phyloP scores from a whole-genome alignment of 1,140 invertebrate species.

The Sitodiplosis mosellana region DNA sequence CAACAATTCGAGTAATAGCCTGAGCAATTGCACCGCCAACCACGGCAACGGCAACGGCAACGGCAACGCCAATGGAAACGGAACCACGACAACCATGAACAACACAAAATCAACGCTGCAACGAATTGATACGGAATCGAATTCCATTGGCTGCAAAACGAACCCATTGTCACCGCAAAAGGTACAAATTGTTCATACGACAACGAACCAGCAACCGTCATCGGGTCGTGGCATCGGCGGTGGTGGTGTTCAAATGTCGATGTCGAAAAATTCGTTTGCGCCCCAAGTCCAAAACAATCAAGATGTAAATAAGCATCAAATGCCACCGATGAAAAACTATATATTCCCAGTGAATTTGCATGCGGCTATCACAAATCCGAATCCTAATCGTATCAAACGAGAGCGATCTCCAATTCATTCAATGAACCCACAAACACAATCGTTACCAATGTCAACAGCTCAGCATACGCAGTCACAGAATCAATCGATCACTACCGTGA shows the following conservation, averaged over 20 bases:
- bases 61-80: constrained; percentile 12
- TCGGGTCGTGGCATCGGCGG: too few relatives aligned
- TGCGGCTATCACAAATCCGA: neutral
- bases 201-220: neutral
- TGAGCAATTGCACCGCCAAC: constrained; percentile 8
- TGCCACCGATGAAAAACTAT: too few relatives aligned
- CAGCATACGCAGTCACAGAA: neutral
- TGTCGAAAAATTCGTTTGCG: neutral
- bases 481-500: constrained; percentile 1
- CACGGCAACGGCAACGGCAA: constrained; percentile 10
- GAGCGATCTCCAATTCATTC: constrained; percentile 3
- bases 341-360: too few relatives aligned
- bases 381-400: constrained; percentile 1
- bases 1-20: too few relatives aligned
- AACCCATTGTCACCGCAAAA: neutral
- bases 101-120: constrained; percentile 9
- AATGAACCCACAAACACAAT: neutral
- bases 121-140: constrained; percentile 9
- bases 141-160: neutral
- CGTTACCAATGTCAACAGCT: neutral
- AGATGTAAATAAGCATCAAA: neutral
- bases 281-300: neutral
- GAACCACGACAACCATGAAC: constrained; percentile 18
- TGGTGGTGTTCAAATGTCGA: neutral
- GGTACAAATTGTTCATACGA: constrained; percentile 1